Base-by-base conservation (phyloP, 2,113 vertebrate genomes). In the Chaenocephalus aceratus region DNA sequence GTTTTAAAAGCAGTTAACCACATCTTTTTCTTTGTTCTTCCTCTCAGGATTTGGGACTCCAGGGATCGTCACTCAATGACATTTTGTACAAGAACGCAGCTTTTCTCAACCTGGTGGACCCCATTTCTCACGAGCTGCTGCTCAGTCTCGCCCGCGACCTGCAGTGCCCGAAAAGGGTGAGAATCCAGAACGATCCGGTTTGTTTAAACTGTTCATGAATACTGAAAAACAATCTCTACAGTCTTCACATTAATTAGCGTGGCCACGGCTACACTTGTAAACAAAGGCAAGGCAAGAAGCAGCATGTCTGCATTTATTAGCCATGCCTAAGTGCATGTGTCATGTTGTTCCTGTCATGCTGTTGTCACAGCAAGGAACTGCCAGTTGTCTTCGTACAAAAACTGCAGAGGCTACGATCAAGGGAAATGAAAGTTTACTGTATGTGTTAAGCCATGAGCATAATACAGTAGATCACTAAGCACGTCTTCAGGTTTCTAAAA, bases 71-170 rank as follows among this genome's bases (percentile, higher is more conserved):
- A 3, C 95, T 97, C 73, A 96, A 95, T 10, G 96, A 97, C 80
- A 96, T 97, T 70, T 94, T 98, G 87, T 97, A 97, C 77, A 96
- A 96, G 92, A 97, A 97, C 0, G 93, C 94, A 0, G 94, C 97
- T 74, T 97, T 97, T 80, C 96, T 97, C 76, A 98, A 97, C 90
- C 89, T 97, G 85, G 97, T 97, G 91, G 97, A 98, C 79, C 97
- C 97, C 51, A 98, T 97, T 68, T 97, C 98, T 66, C 96, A 97
- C 1, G 95, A 97, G 88, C 91, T 97, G 71, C 94, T 97, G 65
- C 94, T 96, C 89, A 95, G 93, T 85, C 95, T 98, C 2, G 95
- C 97, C 48, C 91, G 95, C 64, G 96, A 97, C 75, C 92, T 98
- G 66, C 97, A 98, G 82, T 98, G 96, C 86, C 97, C 97, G 51